A percentile compares a stretch with the other conserved stretches of the same genome.
phyloP scores from a whole-genome alignment of 2,888 invertebrate genomes.

The Orthosia incerta region DNA sequence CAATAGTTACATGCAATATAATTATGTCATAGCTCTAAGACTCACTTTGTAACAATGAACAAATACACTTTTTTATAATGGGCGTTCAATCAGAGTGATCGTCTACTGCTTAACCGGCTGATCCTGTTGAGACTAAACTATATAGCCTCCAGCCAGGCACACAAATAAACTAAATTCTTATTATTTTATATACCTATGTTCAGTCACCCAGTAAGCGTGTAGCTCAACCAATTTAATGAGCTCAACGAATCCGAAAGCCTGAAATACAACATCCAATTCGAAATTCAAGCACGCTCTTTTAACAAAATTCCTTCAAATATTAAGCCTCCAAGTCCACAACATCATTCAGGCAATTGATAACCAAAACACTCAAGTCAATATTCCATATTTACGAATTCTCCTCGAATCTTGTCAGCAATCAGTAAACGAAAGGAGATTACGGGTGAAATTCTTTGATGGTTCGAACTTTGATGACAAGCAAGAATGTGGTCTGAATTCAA shows the following conservation, averaged over 20 bases:
- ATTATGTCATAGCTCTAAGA: too few relatives aligned
- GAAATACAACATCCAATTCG: neutral
- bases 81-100: too few relatives aligned
- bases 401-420: constrained; percentile 65
- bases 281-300: constrained; percentile 7
- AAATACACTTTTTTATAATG: too few relatives aligned
- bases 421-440: constrained; percentile 66
- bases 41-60: too few relatives aligned
- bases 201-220: neutral
- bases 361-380: constrained; percentile 45
- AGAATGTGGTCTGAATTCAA: constrained; percentile 60
- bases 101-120: too few relatives aligned
- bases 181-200: too few relatives aligned
- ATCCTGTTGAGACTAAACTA: too few relatives aligned
- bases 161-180: too few relatives aligned
- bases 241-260: neutral
- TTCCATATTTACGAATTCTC: constrained; percentile 40
- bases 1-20: too few relatives aligned
- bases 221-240: neutral
- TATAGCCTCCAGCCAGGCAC: too few relatives aligned
- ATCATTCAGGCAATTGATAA: constrained; percentile 34
- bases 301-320: constrained; percentile 17
- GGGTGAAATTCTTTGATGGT: constrained; percentile 62
- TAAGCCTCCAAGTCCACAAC: constrained; percentile 14
- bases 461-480: constrained; percentile 61